Base-by-base conservation (phyloP, 2,797 vertebrate genomes). In the Silurus lanzhouensis region DNA sequence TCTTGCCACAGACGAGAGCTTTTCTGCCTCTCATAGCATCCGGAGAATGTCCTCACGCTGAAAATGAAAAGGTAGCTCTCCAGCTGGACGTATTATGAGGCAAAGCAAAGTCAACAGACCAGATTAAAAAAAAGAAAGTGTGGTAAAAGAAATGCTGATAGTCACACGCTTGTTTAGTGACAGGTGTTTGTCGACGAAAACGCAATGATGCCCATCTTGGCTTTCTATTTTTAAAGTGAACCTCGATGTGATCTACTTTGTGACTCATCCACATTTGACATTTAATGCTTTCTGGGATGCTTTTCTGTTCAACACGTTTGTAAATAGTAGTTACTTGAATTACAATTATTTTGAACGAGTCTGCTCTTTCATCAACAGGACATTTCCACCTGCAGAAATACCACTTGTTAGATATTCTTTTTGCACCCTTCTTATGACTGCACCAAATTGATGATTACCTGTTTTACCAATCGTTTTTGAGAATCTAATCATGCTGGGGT, bases 21-120 rank as follows among this genome's bases (percentile, higher is more conserved):
- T 90, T 91, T 90, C 89, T 70, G 91, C 87, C 88, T 94, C 92
- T 89, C 90, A 92, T 89, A 91, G 93, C 90, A 91, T 93, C 94
- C 91, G 91, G 92, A 88, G 92, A 89, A 93, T 95, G 94, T 95
- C 90, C 92, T 94, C 92, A 93, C 46, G 0, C 86, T 93, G 92
- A 93, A 94, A 94, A 91, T 91, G 89, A 88, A 90, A 85, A 89
- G 90, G 90, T 90, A 88, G 90, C 86, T 89, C 87, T 89, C 87
- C 64, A 78, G 82, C 80, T 80, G 27, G 74, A 74, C 84, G 82
- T 79, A 89, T 90, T 90, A 87, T 89, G 82, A 90, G 86, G 86
- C 89, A 90, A 90, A 90, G 84, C 83, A 86, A 85, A 87, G 84
- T 90, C 87, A 90, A 90, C 88, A 85, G 89, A 88, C 88, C 61